Base-by-base conservation (phyloP, 2,797 vertebrate genomes). In the Enteromius thamalakanensis region DNA sequence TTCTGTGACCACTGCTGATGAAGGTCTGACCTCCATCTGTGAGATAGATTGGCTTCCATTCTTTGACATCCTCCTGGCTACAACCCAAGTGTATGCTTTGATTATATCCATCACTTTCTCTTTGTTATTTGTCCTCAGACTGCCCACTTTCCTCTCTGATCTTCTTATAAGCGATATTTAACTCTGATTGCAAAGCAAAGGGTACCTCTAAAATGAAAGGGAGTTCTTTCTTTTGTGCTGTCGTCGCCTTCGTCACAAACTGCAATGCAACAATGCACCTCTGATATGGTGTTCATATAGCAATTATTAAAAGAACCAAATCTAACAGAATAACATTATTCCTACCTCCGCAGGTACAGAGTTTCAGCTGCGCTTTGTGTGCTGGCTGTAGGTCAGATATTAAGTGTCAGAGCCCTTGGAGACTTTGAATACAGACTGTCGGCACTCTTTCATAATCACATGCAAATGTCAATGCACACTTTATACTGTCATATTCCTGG, bases 31-130 rank as follows among this genome's bases (percentile, higher is more conserved):
- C 47, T 26, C 70, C 55, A 79, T 87, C 65, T 71, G 74, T 78
- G 72, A 67, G 14, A 40, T 12, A 80, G 68, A 82, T 83, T 84
- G 78, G 8, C 79, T 81, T 80, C 84, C 49, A 78, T 82, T 86
- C 79, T 84, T 84, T 51, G 29, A 53, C 60, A 74, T 60, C 21
- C 23, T 65, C n/a, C 49, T 71, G 42, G 42, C 53, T 76, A 60
- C 65, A 42, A 26, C 65, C 34, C 51, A 69, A 80, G 55, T n/a
- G n/a, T 14, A 76, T 47, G 79, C 69, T 70, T 81, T 84, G 62
- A 86, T 84, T 71, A 65, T 72, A 76, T 72, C 60, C 37, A 32
- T 72, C n/a, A 6, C 40, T 23, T 71, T 69, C 77, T 70, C 55
- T 82, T 87, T 87, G 75, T 82, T 68, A 71, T 29, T 45, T 19